Percentiles rank a stretch among this genome's conserved stretches.
These are phyloP conservation scores for Leptobrachium leishanense DNA, from an alignment of 2,113 vertebrate genomes.

Conservation along the genomic window DNA sequence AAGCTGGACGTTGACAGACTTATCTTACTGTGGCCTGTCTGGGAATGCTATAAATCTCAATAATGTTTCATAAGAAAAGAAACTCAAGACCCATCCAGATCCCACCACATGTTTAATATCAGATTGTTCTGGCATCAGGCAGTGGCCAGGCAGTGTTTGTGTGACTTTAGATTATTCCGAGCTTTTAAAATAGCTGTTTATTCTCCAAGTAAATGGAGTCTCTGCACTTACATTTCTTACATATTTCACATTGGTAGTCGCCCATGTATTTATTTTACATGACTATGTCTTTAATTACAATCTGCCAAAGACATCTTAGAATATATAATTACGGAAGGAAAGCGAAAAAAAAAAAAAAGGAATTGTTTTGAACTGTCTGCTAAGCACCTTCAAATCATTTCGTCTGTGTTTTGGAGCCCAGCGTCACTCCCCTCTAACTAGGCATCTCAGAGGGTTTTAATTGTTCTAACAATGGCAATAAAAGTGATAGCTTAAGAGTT, in stretches of 20 bases:
- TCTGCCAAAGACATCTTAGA: slow-evolving; percentile 62
- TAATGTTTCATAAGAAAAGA: too few species aligned
- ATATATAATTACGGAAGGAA: slow-evolving; percentile 52
- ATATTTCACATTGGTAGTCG: slow-evolving; percentile 36
- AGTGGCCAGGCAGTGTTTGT: background rate
- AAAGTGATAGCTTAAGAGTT: background rate
- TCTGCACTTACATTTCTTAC: background rate
- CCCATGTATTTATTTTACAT: slow-evolving; percentile 48
- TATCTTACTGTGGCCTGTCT: too few species aligned
- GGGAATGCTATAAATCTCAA: too few species aligned
- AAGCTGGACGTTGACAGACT: too few species aligned
- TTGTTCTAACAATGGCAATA: background rate
- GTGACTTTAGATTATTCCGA: background rate
- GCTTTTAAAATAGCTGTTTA: background rate
- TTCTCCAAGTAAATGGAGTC: background rate
- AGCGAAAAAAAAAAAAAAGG: slow-evolving; percentile 34
- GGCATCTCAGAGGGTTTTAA: too few species aligned
- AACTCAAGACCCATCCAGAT: background rate
- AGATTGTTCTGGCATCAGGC: background rate
- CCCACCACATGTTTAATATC: background rate
- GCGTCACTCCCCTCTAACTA: too few species aligned
- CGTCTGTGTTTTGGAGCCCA: background rate
- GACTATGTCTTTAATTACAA: slow-evolving; percentile 53
- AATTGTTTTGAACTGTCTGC: slow-evolving; percentile 56
- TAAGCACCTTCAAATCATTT: background rate